Evolutionary conservation across 2,888 invertebrate species (phyloP).

Genomic region (Drosophila cracens): DNA sequence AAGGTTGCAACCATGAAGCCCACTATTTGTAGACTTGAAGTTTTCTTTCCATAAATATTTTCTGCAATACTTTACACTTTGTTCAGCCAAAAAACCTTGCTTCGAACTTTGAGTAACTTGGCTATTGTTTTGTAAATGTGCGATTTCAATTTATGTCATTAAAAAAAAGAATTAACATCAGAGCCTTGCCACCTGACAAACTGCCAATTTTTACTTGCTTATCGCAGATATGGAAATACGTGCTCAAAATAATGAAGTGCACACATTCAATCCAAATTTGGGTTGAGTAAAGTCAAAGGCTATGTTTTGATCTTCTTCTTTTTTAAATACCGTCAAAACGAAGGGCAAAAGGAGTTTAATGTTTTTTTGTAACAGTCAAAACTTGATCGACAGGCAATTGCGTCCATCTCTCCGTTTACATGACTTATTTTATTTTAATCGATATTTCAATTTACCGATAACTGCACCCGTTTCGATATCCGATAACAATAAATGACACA

Average conservation of each 20-base stretch:
- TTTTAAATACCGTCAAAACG: not conserved
- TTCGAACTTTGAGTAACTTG: not conserved
- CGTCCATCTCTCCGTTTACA: not conserved
- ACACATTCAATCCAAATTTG: conserved; percentile 18
- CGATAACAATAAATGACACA: not conserved
- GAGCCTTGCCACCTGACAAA: not conserved
- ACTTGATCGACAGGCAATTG: too few species aligned
- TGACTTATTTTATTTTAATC: not conserved
- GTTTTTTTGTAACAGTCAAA: not conserved
- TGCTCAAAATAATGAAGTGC: conserved; percentile 14
- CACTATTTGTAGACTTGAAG: not conserved
- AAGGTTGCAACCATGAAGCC: not conserved
- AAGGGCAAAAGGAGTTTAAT: not conserved
- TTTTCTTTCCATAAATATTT: not conserved
- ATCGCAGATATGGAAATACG: not conserved
- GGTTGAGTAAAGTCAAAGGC: conserved; percentile 33
- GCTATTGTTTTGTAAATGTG: not conserved
- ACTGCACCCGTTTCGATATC: not conserved
- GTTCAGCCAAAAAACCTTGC: not conserved
- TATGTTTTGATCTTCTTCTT: conserved; percentile 9
- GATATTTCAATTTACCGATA: not conserved
- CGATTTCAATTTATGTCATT: not conserved
- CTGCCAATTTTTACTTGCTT: conserved; percentile 20
- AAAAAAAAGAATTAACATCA: not conserved
- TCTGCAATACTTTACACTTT: not conserved